Conservation (phyloP, 2,113 vertebrate species). For the Periophthalmus modestus region DNA sequence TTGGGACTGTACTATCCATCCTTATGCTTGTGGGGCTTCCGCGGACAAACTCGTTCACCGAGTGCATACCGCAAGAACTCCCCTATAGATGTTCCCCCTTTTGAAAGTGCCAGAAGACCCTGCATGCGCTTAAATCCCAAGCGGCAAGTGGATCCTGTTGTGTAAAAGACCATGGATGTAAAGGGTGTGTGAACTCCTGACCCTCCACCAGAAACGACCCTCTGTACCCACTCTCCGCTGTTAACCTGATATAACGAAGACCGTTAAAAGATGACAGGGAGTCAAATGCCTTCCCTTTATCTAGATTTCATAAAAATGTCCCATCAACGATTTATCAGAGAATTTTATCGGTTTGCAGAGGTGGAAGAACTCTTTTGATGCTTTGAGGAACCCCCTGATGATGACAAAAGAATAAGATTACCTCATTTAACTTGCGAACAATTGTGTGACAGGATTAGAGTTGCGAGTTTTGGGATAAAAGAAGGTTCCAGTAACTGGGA, state of each 20-base stretch:
- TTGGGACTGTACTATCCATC: conserved; percentile 48
- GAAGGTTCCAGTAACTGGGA: conserved; percentile 64
- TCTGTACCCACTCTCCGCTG: conserved; percentile 55
- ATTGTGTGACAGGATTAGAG: conserved; percentile 71
- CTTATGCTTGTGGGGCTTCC: conserved; percentile 52
- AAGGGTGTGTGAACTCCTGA: conserved; percentile 35
- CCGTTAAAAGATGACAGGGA: conserved; percentile 72
- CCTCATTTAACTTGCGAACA: conserved; percentile 68
- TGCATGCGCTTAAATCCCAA: conserved; percentile 57
- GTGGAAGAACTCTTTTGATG: conserved; percentile 84
- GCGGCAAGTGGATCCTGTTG: conserved; percentile 43
- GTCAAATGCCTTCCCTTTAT: conserved; percentile 61
- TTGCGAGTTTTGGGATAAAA: conserved; percentile 60
- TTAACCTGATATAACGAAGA: conserved; percentile 48
- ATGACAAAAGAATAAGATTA: conserved; percentile 62
- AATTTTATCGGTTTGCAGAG: conserved; percentile 89
- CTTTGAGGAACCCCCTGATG: conserved; percentile 81
- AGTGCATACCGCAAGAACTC: conserved; percentile 71
- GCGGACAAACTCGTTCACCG: conserved; percentile 72
- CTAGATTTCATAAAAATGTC: conserved; percentile 71
- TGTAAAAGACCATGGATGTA: conserved; percentile 71
- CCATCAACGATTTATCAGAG: conserved; percentile 89
- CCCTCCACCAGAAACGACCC: conserved; percentile 38
- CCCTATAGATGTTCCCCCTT: conserved; percentile 39
- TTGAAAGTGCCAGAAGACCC: conserved; percentile 75